Conservation (phyloP, 1,140 invertebrate genomes). For the Aphidius ervi region DNA sequence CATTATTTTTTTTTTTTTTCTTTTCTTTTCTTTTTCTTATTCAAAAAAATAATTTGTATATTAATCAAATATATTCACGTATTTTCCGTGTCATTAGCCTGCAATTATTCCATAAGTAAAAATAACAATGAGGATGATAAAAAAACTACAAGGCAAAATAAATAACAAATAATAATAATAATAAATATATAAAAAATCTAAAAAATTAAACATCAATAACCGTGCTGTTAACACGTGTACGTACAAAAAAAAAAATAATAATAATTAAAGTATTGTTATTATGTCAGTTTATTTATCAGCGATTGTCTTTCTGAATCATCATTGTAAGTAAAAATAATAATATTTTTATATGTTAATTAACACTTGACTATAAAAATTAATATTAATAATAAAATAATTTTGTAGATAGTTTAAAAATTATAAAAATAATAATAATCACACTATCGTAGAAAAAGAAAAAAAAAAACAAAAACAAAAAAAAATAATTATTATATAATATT, state of each 20-base stretch:
- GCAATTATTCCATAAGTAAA: background rate
- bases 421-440: too few relatives aligned
- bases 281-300: slow-evolving; percentile 38
- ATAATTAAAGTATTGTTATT: slow-evolving; percentile 49
- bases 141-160: slow-evolving; percentile 12
- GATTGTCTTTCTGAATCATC: slow-evolving; percentile 38
- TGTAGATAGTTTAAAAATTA: too few relatives aligned
- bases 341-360: background rate
- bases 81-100: too few relatives aligned
- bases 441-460: too few relatives aligned
- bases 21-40: slow-evolving; percentile 5
- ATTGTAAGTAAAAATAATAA: background rate
- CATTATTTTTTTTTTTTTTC: background rate
- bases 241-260: slow-evolving; percentile 30
- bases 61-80: too few relatives aligned
- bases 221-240: slow-evolving; percentile 49
- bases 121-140: background rate
- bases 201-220: slow-evolving; percentile 22
- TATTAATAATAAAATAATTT: background rate
- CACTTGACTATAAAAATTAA: slow-evolving; percentile 1
- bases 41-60: slow-evolving; percentile 4
- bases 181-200: background rate
- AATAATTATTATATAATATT: too few relatives aligned
- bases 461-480: too few relatives aligned
- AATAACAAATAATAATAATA: slow-evolving; percentile 19